Percentiles rank a stretch among this genome's conserved stretches.
Evolutionary conservation across 2,113 vertebrate genomes (phyloP).

Genomic region (Peromyscus polionotus): DNA sequence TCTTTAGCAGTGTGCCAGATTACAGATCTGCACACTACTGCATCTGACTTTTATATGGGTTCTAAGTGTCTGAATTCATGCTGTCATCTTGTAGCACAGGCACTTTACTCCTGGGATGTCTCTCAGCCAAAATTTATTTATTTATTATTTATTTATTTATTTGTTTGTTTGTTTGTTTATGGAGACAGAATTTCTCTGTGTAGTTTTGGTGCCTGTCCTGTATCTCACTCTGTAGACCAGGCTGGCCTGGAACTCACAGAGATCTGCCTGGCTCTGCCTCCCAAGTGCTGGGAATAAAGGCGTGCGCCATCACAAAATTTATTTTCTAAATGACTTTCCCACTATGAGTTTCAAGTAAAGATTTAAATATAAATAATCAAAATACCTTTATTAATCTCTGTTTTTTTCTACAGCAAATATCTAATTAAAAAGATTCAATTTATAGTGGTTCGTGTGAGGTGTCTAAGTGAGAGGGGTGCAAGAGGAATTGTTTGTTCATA

Average conservation of each 20-base stretch:
- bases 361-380: background rate
- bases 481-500: background rate
- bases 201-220: too few species aligned
- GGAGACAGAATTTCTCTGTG: too few species aligned
- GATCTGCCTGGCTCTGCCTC: too few species aligned
- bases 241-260: too few species aligned
- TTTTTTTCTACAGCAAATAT: background rate
- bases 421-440: background rate
- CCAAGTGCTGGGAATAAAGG: too few species aligned
- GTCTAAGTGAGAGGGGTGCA: background rate
- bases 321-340: background rate
- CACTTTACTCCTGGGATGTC: background rate
- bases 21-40: background rate
- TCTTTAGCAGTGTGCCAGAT: background rate
- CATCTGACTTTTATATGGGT: background rate
- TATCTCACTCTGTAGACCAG: too few species aligned
- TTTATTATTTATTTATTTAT: background rate
- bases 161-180: too few species aligned
- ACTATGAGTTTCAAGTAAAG: background rate
- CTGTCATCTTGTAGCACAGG: background rate
- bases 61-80: background rate
- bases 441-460: background rate
- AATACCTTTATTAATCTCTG: background rate
- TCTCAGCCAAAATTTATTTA: background rate
- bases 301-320: background rate